Base-by-base conservation (phyloP, 2,797 vertebrate genomes). In the Gallinago nigripennis region DNA sequence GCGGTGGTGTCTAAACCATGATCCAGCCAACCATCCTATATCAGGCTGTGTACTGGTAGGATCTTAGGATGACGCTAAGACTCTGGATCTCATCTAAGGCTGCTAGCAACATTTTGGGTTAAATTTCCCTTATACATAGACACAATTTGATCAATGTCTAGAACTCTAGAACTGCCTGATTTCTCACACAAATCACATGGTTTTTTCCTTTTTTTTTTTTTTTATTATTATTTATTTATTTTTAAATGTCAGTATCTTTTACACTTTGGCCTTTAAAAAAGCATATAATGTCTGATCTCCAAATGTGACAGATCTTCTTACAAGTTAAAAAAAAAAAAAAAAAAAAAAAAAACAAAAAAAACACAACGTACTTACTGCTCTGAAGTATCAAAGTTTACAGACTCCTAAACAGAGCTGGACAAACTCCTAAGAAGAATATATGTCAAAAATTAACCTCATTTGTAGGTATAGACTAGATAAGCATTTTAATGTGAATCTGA, bases 11-110 rank as follows among this genome's bases (percentile, higher is more conserved):
- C 24, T 73, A 53, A 21, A 33, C 12, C 11, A 14, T 5, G 19
- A 53, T n/a, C 11, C 8, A 37, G 13, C 1, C 24, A 57, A 24
- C 2, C 8, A 23, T 33, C 7, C 11, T 1, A 0, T 3, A 41
- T 12, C 48, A 41, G 20, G 9, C 14, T 33, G 3, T 27, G 16
- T 53, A 25, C 31, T 0, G 0, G 8, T 27, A 25, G 16, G 5
- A 21, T 60, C 14, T 84, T 54, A 51, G 20, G 28, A n/a, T 19
- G 23, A 39, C 70, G 9, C 1, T 33, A 43, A 30, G 19, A 35
- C 2, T 45, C 7, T 27, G 37, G 9, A 16, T 30, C 20, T 39
- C 51, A 66, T 6, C 4, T 81, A 27, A 64, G 7, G 4, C 11
- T 78, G 8, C 21, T 82, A 11, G 4, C 9, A 45, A 41, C 2